Conservation (phyloP, 2,797 vertebrate genomes). For the Eleutherodactylus coqui region DNA sequence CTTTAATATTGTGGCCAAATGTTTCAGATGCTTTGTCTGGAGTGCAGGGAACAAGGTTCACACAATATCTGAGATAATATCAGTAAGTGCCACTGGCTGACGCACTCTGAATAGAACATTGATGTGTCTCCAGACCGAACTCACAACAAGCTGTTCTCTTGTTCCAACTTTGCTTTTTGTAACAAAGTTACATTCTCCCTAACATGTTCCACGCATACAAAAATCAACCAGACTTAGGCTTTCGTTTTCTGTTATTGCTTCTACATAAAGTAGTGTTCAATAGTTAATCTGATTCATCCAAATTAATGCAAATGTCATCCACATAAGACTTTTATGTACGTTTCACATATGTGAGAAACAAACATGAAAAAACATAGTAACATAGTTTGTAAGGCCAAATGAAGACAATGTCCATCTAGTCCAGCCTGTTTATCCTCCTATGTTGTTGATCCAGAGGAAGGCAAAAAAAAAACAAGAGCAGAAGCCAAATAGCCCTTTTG, state of each 20-base stretch:
- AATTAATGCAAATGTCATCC: too few species aligned
- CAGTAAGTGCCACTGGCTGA: constrained; percentile 69
- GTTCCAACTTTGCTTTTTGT: background rate
- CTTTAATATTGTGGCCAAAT: constrained; percentile 75
- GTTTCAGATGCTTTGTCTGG: constrained; percentile 70
- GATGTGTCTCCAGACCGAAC: background rate
- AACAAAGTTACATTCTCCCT: constrained; percentile 8
- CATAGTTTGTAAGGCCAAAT: too few species aligned
- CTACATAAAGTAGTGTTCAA: background rate
- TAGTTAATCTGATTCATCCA: too few species aligned
- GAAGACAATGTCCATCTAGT: too few species aligned
- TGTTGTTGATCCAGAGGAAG: too few species aligned
- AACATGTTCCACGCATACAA: background rate
- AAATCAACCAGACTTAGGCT: background rate
- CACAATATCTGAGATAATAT: constrained; percentile 67
- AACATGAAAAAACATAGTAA: too few species aligned
- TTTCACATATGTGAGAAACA: too few species aligned
- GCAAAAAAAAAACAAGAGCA: too few species aligned
- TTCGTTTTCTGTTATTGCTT: background rate
- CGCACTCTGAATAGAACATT: constrained; percentile 47
- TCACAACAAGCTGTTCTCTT: constrained; percentile 26
- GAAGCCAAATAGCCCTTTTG: too few species aligned
- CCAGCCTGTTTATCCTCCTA: too few species aligned
- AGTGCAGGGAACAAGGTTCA: constrained; percentile 72
- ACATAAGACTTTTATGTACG: too few species aligned